Conservation (phyloP, 2,113 vertebrate species). For the Furnarius figulus region DNA sequence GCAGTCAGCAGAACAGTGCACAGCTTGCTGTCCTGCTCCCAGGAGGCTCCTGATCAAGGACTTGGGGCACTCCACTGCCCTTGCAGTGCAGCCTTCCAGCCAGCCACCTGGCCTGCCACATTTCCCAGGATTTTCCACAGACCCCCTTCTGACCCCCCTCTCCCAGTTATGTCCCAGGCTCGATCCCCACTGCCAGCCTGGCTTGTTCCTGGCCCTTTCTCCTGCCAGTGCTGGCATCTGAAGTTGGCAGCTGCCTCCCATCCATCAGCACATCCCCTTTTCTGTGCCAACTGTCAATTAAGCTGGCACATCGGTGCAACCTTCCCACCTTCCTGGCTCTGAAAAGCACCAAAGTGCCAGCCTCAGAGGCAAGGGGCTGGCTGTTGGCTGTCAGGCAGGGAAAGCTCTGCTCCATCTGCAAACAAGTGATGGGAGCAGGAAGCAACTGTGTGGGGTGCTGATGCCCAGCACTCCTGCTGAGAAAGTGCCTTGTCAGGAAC, state of each 20-base stretch:
- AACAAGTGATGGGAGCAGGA: not conserved
- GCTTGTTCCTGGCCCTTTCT: not conserved
- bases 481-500: not conserved
- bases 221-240: not conserved
- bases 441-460: not conserved
- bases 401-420: not conserved
- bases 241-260: not conserved
- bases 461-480: not conserved
- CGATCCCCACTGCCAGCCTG: fast-evolving
- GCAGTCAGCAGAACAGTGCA: not conserved
- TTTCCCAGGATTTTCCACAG: not conserved
- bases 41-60: not conserved
- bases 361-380: not conserved
- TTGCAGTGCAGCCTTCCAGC: not conserved
- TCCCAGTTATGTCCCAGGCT: not conserved
- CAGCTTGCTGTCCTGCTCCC: not conserved
- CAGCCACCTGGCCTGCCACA: not conserved
- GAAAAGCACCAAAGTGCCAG: not conserved
- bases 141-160: not conserved
- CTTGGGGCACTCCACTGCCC: not conserved
- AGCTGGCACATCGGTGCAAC: not conserved
- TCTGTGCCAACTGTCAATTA: not conserved
- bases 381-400: not conserved
- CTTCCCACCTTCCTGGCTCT: not conserved
- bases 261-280: not conserved